Evolutionary conservation across 2,797 vertebrate species (phyloP).

Genomic region (Platyrinchus mystaceus): DNA sequence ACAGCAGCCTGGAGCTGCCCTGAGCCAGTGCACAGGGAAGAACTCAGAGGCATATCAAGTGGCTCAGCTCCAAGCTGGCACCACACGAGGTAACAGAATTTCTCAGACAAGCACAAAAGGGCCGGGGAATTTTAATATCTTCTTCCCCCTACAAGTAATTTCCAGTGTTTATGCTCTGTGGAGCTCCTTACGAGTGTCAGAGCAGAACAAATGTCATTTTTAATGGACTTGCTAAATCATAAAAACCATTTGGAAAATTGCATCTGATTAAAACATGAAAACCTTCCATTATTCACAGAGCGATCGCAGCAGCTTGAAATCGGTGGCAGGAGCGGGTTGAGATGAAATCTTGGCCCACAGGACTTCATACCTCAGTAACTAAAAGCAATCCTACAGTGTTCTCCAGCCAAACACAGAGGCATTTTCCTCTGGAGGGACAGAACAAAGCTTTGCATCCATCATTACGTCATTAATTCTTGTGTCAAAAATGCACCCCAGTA

Average conservation of each 20-base stretch:
- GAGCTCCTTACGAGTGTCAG: slow-evolving; percentile 76
- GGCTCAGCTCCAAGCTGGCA: slow-evolving; percentile 55
- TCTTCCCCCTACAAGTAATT: slow-evolving; percentile 76
- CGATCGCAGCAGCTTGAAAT: background rate
- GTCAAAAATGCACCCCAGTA: background rate
- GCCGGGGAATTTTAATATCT: slow-evolving; percentile 75
- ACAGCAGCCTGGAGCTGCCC: slow-evolving; percentile 31
- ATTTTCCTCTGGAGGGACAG: background rate
- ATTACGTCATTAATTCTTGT: slow-evolving; percentile 24
- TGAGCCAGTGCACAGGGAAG: background rate
- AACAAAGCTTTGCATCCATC: slow-evolving; percentile 15
- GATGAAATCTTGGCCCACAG: background rate
- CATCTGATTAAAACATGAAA: slow-evolving; percentile 79
- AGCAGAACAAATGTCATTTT: slow-evolving; percentile 81
- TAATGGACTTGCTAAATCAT: slow-evolving; percentile 83
- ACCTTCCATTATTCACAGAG: slow-evolving; percentile 72
- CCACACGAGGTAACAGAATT: slow-evolving; percentile 30
- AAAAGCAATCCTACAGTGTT: background rate
- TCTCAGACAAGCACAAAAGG: slow-evolving; percentile 58
- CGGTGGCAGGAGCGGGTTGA: background rate
- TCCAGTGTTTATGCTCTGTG: slow-evolving; percentile 77
- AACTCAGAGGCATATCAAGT: background rate
- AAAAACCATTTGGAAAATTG: slow-evolving; percentile 77
- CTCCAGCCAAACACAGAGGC: background rate
- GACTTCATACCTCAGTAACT: background rate